Evolutionary conservation across 92 coral and sea anemone genomes (phyloP).

Genomic region (Ricordea florida): DNA sequence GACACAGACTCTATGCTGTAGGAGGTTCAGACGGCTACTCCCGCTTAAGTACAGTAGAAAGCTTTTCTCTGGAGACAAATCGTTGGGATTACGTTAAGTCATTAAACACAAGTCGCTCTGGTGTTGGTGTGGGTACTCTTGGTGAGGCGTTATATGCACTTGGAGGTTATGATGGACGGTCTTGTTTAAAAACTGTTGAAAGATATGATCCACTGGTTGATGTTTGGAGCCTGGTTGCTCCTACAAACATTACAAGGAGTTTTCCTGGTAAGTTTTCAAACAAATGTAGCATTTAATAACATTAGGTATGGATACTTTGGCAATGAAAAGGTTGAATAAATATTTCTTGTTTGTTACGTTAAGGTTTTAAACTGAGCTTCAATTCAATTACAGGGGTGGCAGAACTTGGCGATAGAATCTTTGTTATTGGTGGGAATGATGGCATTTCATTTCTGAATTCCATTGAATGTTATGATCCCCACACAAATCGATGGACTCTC

Average conservation of each 20-base stretch:
- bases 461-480: slow-evolving; percentile 95
- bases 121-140: slow-evolving; percentile 96
- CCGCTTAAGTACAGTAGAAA: slow-evolving; percentile 90
- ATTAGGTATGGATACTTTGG: neutral
- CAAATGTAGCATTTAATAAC: neutral
- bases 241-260: slow-evolving; percentile 93
- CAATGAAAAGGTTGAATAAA: neutral
- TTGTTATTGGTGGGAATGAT: slow-evolving; percentile 98
- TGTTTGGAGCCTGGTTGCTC: slow-evolving; percentile 94
- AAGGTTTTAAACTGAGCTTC: too few relatives aligned
- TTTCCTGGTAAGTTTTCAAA: slow-evolving; percentile 81
- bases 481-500: slow-evolving; percentile 91
- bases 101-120: slow-evolving; percentile 96
- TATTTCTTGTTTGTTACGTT: neutral
- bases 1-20: slow-evolving; percentile 88
- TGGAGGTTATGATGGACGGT: slow-evolving; percentile 98
- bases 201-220: slow-evolving; percentile 99
- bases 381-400: slow-evolving; percentile 81
- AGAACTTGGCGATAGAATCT: slow-evolving; percentile 90
- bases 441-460: slow-evolving; percentile 94
- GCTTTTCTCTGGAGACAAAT: slow-evolving; percentile 83
- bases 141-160: slow-evolving; percentile 97
- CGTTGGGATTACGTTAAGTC: slow-evolving; percentile 91
- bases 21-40: slow-evolving; percentile 98
- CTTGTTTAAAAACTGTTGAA: slow-evolving; percentile 98